phyloP scores from a whole-genome alignment of 1,140 invertebrate genomes.

The Drosophila azteca region DNA sequence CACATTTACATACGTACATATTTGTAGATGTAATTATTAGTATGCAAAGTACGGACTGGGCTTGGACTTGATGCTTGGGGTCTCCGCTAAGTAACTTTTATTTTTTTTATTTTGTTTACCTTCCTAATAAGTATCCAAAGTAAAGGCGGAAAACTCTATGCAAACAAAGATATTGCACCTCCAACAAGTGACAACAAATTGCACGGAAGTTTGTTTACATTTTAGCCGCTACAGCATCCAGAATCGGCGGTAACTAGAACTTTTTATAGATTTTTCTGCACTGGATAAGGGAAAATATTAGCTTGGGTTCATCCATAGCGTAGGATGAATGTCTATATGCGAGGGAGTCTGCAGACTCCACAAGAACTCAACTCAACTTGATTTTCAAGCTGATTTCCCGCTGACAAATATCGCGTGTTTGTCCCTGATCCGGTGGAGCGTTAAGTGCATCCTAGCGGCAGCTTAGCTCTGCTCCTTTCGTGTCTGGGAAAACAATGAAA shows the following conservation, averaged over 20 bases:
- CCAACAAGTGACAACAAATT: slow-evolving; percentile 67
- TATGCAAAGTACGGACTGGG: neutral
- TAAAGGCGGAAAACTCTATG: neutral
- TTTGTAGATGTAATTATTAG: no score
- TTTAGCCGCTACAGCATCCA: slow-evolving; percentile 15
- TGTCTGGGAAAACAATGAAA: slow-evolving; percentile 82
- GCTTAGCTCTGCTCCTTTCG: slow-evolving; percentile 34
- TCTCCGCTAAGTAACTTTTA: neutral
- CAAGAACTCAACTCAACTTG: slow-evolving; percentile 25
- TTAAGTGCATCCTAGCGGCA: slow-evolving; percentile 66
- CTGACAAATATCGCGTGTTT: slow-evolving; percentile 81
- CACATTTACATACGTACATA: no score
- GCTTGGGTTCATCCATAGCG: slow-evolving; percentile 45
- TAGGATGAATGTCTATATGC: slow-evolving; percentile 60
- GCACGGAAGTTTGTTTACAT: slow-evolving; percentile 69
- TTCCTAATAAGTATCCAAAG: slow-evolving; percentile 2
- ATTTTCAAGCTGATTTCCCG: slow-evolving; percentile 77
- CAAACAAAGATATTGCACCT: slow-evolving; percentile 2
- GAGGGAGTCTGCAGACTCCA: slow-evolving; percentile 22
- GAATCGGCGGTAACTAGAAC: neutral
- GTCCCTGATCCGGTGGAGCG: slow-evolving; percentile 73
- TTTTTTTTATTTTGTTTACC: neutral
- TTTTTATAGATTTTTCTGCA: slow-evolving; percentile 64
- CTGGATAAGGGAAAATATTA: slow-evolving; percentile 70
- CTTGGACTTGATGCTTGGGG: slow-evolving; percentile 1